Evolutionary conservation across 2,888 invertebrate species (phyloP), one percentile per base, ranked within the genome.

Genomic region (Plusia festucae): DNA sequence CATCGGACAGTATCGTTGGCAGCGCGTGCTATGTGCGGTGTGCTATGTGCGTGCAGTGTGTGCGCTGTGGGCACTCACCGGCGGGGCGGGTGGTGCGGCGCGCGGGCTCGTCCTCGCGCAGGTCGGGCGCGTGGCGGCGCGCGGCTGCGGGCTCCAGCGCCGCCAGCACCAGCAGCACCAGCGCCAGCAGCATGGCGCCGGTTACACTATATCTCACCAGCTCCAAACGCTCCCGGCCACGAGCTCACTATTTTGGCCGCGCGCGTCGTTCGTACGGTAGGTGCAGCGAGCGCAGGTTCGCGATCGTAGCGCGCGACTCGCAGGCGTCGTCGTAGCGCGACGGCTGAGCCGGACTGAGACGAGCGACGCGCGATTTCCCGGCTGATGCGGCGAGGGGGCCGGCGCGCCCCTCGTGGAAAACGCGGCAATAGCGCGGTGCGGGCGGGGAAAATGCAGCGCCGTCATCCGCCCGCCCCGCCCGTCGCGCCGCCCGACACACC

Each of bases 61-160:
- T 53, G 53, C 61, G 44, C 57, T 69, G 34, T 49, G 55, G 68
- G 84, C 79, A 95, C 96, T 96, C 92, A 97, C 97, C 97, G 91
- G 96, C 96, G 84, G 96, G 96, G 76, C 97, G 95, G 81, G 95
- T 94, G 86, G 96, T 96, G 82, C 96, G 96, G 60, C 96, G 95
- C 78, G 96, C 96, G 89, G 96, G 96, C 84, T 96, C 96, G 90
- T 97, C 97, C 90, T 97, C 97, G 68, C 95, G 93, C 86, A 96
- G 93, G 79, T 96, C 93, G 77, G 97, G 97, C 82, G 96, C 96
- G 88, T 96, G 96, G 83, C 96, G 95, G 82, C 96, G 93, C 78
- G 93, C 92, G 62, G 83, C 85, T 63, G 85, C 91, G 73, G 89
- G 89, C 79, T 82, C 86, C 84, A 86, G 83, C 83, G 86, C 87